These are phyloP conservation scores for Pedicia rivosa DNA, from an alignment of 2,888 invertebrate species.

Conservation along the genomic window DNA sequence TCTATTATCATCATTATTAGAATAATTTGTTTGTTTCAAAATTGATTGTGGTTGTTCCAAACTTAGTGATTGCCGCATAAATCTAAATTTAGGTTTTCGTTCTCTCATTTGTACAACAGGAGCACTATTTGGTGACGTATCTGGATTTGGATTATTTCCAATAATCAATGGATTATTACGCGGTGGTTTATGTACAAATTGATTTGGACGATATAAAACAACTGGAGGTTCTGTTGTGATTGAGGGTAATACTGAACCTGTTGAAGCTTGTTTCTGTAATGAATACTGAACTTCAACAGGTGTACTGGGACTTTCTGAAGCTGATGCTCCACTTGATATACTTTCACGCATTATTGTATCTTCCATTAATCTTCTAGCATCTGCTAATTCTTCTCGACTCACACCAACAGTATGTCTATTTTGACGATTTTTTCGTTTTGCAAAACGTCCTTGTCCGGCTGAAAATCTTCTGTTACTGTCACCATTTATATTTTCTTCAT, in stretches of 20 bases:
- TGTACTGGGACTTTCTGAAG: constrained; percentile 14
- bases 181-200: constrained; percentile 26
- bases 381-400: constrained; percentile 61
- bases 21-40: no score
- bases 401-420: constrained; percentile 72
- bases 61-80: constrained; percentile 14
- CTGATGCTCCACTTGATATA: constrained; percentile 19
- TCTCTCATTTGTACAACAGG: constrained; percentile 14
- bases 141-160: constrained; percentile 5
- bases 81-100: constrained; percentile 12
- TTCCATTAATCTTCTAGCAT: constrained; percentile 60
- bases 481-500: constrained; percentile 14
- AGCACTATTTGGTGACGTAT: neutral
- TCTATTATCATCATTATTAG: no score
- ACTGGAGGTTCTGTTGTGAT: constrained; percentile 10
- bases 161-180: no score
- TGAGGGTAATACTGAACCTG: constrained; percentile 29
- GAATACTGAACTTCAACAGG: constrained; percentile 18
- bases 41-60: constrained; percentile 11
- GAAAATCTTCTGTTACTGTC: constrained; percentile 21
- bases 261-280: constrained; percentile 33
- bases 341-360: constrained; percentile 36
- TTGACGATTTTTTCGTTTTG: constrained; percentile 41
- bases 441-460: constrained; percentile 30
- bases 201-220: constrained; percentile 22